phyloP scores from a whole-genome alignment of 2,113 vertebrate species.

The Cynoglossus semilaevis region DNA sequence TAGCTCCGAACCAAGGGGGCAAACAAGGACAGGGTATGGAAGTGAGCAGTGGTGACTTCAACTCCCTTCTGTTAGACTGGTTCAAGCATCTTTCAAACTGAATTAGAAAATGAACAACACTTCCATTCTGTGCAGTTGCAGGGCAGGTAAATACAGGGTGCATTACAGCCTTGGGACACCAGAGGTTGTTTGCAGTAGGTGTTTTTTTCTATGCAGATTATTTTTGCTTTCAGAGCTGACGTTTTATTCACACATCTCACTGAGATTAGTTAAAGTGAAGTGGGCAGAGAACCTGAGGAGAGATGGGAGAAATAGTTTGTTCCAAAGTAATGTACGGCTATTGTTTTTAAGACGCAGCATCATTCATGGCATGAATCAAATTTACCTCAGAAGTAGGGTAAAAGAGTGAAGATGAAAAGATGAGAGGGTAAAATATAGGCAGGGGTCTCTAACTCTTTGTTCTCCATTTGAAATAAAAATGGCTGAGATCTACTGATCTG shows the following conservation, averaged over 20 bases:
- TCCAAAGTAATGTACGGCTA: too few species aligned
- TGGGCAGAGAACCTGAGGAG: conserved; percentile 1
- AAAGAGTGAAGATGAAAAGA: too few species aligned
- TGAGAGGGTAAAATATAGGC: too few species aligned
- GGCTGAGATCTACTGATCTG: too few species aligned
- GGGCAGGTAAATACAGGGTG: conserved; percentile 8
- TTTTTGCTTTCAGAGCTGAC: conserved; percentile 5
- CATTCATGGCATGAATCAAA: too few species aligned
- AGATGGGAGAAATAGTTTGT: conserved; percentile 11
- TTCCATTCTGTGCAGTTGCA: conserved; percentile 11
- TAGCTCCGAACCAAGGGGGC: conserved; percentile 22
- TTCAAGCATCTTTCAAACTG: conserved; percentile 35
- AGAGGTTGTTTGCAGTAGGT: conserved; percentile 26
- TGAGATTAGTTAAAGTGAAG: conserved; percentile 30
- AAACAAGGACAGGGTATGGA: conserved; percentile 37
- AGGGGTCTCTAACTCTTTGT: too few species aligned
- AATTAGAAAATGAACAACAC: conserved; percentile 25
- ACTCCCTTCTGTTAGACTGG: conserved; percentile 22
- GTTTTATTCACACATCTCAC: conserved; percentile 18
- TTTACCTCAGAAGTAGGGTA: too few species aligned
- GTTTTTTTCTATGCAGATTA: conserved; percentile 30
- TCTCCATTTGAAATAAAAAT: too few species aligned
- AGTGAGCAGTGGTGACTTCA: conserved; percentile 25
- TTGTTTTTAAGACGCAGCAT: too few species aligned
- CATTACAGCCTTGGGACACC: neutral